phyloP scores from a whole-genome alignment of 2,113 vertebrate species.

The Nannobrachium achirus region DNA sequence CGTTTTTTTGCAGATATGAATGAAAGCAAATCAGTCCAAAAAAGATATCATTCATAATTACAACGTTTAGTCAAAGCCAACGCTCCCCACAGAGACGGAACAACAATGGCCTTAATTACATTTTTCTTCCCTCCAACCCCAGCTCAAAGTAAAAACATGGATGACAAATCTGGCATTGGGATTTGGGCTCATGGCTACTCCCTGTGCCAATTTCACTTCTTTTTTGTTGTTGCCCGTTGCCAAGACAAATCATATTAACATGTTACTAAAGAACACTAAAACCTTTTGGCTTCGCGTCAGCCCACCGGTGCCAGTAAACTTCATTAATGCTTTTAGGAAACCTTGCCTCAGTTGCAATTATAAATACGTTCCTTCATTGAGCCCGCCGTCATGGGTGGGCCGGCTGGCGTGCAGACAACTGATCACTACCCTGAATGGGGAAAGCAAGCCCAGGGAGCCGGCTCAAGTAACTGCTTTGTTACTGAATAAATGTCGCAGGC shows the following conservation, averaged over 20 bases:
- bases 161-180: slow-evolving; percentile 76
- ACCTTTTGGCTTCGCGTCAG: slow-evolving; percentile 73
- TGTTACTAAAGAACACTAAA: slow-evolving; percentile 76
- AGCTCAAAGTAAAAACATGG: slow-evolving; percentile 73
- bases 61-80: slow-evolving; percentile 72
- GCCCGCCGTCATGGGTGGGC: slow-evolving; percentile 81
- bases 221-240: slow-evolving; percentile 56
- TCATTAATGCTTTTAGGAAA: slow-evolving; percentile 80
- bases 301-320: slow-evolving; percentile 72
- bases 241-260: slow-evolving; percentile 84
- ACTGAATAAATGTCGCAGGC: slow-evolving; percentile 79
- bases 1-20: slow-evolving; percentile 71
- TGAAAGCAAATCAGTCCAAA: slow-evolving; percentile 75
- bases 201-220: slow-evolving; percentile 72
- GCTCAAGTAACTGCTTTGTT: slow-evolving; percentile 85
- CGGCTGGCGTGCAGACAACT: slow-evolving; percentile 77
- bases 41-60: slow-evolving; percentile 78
- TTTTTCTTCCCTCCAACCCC: slow-evolving; percentile 65
- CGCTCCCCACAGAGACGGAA: slow-evolving; percentile 66
- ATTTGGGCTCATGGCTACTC: slow-evolving; percentile 72
- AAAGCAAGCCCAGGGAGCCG: slow-evolving; percentile 77
- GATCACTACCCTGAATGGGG: slow-evolving; percentile 78
- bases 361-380: slow-evolving; percentile 81
- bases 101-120: slow-evolving; percentile 81
- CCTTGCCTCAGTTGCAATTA: slow-evolving; percentile 78